Evolutionary conservation across 2,888 invertebrate genomes (phyloP), one percentile per base, ranked within the genome.

Genomic region (Tetragonula carbonaria): DNA sequence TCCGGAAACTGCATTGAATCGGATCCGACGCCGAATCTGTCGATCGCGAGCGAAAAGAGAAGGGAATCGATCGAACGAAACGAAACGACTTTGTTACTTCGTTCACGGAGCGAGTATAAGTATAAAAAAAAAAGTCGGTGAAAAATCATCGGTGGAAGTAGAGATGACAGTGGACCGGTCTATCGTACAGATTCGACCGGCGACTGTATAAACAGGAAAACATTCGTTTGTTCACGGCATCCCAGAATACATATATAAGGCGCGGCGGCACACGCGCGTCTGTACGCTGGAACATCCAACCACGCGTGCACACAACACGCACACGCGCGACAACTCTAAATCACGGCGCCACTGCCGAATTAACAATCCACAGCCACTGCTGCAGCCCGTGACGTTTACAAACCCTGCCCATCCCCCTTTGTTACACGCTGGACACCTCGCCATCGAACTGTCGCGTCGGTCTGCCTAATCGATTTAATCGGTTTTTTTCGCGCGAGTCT

Each of bases 201-300:
- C 13, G 28, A 18, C 83, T 80, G 87, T 88, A 86, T 88, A 90
- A 92, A 91, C 92, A 91, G 92, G 91, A 92, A 92, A 92, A 90
- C 92, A 90, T 92, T 90, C 90, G 90, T 92, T 91, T 91, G 91
- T 91, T 90, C 90, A 86, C 88, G 82, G 88, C 83, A 83, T 83
- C 74, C 78, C 74, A 62, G 78, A 76, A 80, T 72, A 85, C 78
- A 75, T 66, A 82, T 75, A 73, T 72, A 75, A 79, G 82, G 76
- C 81, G 80, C 84, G 78, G 78, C 74, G 1, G 8, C 45, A 45
- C 88, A 84, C 82, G 86, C 80, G 77, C 78, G 79, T 72, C 77
- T 72, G 67, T 50, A 72, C 71, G 53, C 66, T 59, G 53, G 14
- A 65, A 59, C 82, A 68, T 63, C 65, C 76, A 73, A 66, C 84